phyloP scores from a whole-genome alignment of 2,797 vertebrate species.

The Oreochromis mossambicus region DNA sequence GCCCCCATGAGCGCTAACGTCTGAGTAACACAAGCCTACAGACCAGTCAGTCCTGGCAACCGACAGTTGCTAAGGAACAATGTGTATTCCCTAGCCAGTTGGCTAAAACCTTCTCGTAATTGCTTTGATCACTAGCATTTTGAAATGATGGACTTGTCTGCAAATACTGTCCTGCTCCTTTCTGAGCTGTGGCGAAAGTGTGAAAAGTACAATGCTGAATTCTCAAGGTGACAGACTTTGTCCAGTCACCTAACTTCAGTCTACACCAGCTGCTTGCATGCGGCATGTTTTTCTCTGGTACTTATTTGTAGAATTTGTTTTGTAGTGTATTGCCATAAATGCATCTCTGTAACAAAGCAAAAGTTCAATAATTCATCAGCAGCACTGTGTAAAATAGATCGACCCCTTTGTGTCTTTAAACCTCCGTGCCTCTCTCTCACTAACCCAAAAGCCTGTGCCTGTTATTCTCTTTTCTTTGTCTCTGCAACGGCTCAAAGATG shows the following conservation, averaged over 20 bases:
- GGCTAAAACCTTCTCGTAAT: background rate
- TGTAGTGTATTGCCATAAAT: background rate
- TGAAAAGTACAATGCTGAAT: background rate
- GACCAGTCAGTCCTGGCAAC: background rate
- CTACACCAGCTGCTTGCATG: slow-evolving; percentile 46
- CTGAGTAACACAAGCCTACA: background rate
- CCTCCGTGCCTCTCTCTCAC: slow-evolving; percentile 46
- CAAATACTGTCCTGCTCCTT: background rate
- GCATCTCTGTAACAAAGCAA: background rate
- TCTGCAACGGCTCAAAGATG: slow-evolving; percentile 66
- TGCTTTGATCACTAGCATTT: background rate
- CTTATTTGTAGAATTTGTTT: background rate
- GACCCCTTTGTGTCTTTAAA: slow-evolving; percentile 39
- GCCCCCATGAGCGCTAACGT: background rate
- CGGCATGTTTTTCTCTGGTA: background rate
- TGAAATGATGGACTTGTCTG: background rate
- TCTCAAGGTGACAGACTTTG: background rate
- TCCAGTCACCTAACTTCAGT: background rate
- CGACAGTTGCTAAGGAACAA: background rate
- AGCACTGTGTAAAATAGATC: background rate
- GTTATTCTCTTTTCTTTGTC: slow-evolving; percentile 48
- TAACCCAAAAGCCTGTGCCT: slow-evolving; percentile 69
- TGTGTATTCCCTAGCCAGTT: background rate
- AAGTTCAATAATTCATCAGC: background rate
- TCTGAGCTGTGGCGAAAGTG: background rate